Base-by-base conservation (phyloP, 2,113 vertebrate genomes). In the Melanostigma gelatinosum region DNA sequence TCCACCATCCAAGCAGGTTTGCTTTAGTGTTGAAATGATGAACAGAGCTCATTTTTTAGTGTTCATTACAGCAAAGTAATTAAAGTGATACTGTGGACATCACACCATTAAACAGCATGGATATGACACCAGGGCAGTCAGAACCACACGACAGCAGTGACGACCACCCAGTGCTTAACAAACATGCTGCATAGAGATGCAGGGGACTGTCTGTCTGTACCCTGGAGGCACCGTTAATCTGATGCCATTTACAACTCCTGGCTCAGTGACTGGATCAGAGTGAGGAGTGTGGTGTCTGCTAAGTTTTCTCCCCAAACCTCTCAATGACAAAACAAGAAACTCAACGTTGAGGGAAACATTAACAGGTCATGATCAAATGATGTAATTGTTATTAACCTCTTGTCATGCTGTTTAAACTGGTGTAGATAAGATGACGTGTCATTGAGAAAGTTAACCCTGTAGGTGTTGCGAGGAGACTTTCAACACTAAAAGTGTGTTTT, bases 171-270 rank as follows among this genome's bases (percentile, higher is more conserved):
- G 79, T 89, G 84, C 87, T 89, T 88, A 89, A 80, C 79, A 92
- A 90, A 90, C 87, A 91, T 78, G 84, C 85, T 63, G 85, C 80
- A 77, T 52, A 55, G 65, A 70, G 75, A 79, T 84, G 80, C 79
- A 76, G 80, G 84, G 73, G 61, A 32, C 50, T 22, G 44, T 46
- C 50, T 24, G 72, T 83, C 78, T 72, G 70, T 52, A 66, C 89
- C 91, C 87, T 54, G 69, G 83, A 68, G 89, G 79, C 82, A 46
- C 89, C 74, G 73, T 91, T 90, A 92, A 92, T 88, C 86, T 52
- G 87, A 89, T 89, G 88, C 87, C 88, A 92, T 90, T 92, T 91
- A 85, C 83, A 71, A 67, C 85, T 83, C 77, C 72, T 52, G 72
- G 77, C 85, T 88, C 84, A 34, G 75, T 61, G 86, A 71, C 72